Evolutionary conservation across 1,140 invertebrate genomes (phyloP), one percentile per base, ranked within the genome.

Genomic region (Lepidurus arcticus): DNA sequence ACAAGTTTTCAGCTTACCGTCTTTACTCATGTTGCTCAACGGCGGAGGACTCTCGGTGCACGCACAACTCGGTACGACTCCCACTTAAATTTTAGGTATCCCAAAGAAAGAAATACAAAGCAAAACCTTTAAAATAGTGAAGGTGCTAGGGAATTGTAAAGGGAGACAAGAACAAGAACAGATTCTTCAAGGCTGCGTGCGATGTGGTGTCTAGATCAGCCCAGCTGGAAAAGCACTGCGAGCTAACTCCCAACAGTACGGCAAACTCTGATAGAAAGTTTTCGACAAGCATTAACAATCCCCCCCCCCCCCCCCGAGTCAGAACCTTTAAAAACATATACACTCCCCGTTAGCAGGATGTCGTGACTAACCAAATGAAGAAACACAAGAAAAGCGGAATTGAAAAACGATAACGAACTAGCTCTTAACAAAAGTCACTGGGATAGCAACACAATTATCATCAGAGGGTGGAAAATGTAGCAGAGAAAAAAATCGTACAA

Each of bases 31-130:
- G 53, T 65, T 65, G 53, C 21, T 21, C 53, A 21, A 65, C 21
- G 53, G 21, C 21, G 47, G 8, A 65, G 8, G 13, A 65, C 16
- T 21, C 13, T 65, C 53, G 53, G 53, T 65, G 53, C 53, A 65
- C 16, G 53, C 53, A 65, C 53, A 65, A 65, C 53, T 65, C 53
- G 53, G 53, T 65, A 65, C 53, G 8, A 21, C 21, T 65, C 53
- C 53, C 53, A 65, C 53, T 65, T 65, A 16, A 65, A 8, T 65
- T 21, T n/a, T 7, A 65, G 53, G 21, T 65, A n/a, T 21, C 8
- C 45, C 53, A 13, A 65, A 65, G 16, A 16, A 47, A 65, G 53
- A 65, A 65, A 65, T 7, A 21, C 16, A 65, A 7, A 13, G 16
- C 8, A 16, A 65, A 65, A 65, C 53, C 53, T 13, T 21, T 4